These are phyloP conservation scores for Euglossa dilemma DNA, from an alignment of 1,140 invertebrate genomes.

Conservation along the genomic window DNA sequence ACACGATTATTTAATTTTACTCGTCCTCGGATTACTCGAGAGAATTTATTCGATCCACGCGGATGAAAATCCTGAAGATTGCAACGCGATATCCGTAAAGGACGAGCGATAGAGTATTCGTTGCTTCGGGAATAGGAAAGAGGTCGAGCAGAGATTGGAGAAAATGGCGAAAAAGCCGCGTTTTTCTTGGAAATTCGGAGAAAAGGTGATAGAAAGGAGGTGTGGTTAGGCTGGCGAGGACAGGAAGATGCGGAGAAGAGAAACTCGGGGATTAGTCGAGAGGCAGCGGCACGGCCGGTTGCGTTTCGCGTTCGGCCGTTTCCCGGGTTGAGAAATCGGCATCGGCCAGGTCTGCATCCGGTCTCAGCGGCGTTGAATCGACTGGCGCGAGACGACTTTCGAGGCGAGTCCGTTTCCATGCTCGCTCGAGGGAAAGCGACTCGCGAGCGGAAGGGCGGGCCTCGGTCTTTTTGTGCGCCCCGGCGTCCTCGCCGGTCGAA, in stretches of 20 bases:
- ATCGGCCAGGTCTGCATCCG: slow-evolving; percentile 54
- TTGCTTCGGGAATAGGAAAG: too few relatives aligned
- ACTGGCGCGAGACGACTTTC: slow-evolving; percentile 36
- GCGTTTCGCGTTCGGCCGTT: slow-evolving; percentile 53
- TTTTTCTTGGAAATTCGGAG: too few relatives aligned
- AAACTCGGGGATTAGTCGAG: slow-evolving; percentile 49
- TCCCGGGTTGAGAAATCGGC: slow-evolving; percentile 63
- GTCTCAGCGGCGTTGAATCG: slow-evolving; percentile 48
- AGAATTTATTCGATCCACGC: too few relatives aligned
- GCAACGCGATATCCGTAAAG: too few relatives aligned
- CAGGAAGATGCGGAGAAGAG: slow-evolving; percentile 49
- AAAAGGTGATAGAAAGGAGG: background rate
- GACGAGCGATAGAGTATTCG: too few relatives aligned
- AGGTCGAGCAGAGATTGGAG: too few relatives aligned
- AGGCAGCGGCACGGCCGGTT: slow-evolving; percentile 40
- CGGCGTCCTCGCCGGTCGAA: background rate
- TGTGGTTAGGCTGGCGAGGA: slow-evolving; percentile 28
- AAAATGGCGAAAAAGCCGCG: too few relatives aligned
- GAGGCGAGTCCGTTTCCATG: slow-evolving; percentile 33
- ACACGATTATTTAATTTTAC: too few relatives aligned
- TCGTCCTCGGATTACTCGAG: too few relatives aligned
- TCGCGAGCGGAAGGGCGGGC: slow-evolving; percentile 46
- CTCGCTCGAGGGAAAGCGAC: slow-evolving; percentile 26
- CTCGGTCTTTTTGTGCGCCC: background rate
- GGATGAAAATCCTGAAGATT: too few relatives aligned